Percentiles rank a stretch among this genome's conserved stretches.
These are phyloP conservation scores for Dicyrtoma fusca DNA, from an alignment of 2,888 invertebrate genomes.

Conservation along the genomic window DNA sequence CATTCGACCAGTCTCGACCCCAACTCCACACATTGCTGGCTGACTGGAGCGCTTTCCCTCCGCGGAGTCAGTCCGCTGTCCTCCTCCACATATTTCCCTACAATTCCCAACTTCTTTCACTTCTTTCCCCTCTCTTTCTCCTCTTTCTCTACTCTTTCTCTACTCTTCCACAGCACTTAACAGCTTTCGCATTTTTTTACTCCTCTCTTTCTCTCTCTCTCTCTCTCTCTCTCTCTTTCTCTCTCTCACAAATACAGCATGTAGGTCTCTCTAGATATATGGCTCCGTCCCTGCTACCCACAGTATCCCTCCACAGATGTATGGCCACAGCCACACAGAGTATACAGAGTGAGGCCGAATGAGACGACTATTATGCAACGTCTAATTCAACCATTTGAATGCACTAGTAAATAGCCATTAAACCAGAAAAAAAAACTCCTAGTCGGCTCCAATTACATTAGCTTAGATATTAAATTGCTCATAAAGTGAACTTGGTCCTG, in stretches of 20 bases:
- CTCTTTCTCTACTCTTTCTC: constrained; percentile 7
- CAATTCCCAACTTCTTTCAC: constrained; percentile 21
- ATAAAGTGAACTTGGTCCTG: constrained; percentile 5
- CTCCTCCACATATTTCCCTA: constrained; percentile 41
- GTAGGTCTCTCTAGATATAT: too few relatives aligned
- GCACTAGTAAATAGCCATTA: not conserved
- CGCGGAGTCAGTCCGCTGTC: constrained; percentile 34
- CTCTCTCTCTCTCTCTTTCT: constrained; percentile 12
- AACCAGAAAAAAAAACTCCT: not conserved
- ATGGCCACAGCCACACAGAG: too few relatives aligned
- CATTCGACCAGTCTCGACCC: not conserved
- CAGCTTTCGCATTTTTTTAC: constrained; percentile 56
- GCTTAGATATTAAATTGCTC: not conserved
- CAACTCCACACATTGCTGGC: not conserved
- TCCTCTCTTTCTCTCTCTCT: constrained; percentile 43
- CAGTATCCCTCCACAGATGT: too few relatives aligned
- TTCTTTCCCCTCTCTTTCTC: constrained; percentile 19
- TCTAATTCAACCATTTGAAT: constrained; percentile 5
- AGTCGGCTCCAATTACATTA: not conserved
- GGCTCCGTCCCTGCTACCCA: too few relatives aligned
- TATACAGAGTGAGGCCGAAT: constrained; percentile 22
- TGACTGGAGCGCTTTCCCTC: constrained; percentile 43
- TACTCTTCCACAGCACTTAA: constrained; percentile 10
- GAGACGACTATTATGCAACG: not conserved
- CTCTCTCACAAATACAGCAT: not conserved